These are phyloP conservation scores for Diceros bicornis DNA, from an alignment of 2,797 vertebrate species.

Conservation along the genomic window DNA sequence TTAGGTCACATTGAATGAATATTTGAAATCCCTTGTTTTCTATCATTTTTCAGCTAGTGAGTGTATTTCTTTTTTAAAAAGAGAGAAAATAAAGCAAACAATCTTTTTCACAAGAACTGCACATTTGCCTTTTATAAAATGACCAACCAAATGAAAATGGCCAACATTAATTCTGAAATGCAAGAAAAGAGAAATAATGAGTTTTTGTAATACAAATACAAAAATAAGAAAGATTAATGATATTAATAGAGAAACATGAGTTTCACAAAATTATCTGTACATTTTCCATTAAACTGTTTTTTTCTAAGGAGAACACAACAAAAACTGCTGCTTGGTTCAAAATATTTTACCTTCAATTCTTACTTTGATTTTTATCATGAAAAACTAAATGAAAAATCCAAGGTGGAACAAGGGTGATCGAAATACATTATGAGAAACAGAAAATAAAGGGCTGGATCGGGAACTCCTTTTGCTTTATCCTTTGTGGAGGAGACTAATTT, in stretches of 20 bases:
- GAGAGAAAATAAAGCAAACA: not conserved
- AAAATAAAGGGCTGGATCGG: not conserved
- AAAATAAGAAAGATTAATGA: not conserved
- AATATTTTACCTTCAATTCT: constrained; percentile 39
- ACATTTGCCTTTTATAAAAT: constrained; percentile 37
- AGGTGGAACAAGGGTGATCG: not conserved
- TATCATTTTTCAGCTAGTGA: constrained; percentile 11
- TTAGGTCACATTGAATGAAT: constrained; percentile 30
- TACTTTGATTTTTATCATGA: constrained; percentile 43
- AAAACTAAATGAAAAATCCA: not conserved
- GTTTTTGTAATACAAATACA: not conserved
- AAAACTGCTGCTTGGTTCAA: not conserved
- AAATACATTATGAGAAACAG: not conserved
- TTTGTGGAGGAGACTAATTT: not conserved
- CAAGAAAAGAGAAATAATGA: not conserved
- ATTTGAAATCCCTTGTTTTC: constrained; percentile 59
- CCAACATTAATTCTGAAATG: not conserved
- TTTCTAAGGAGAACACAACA: not conserved
- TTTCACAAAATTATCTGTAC: not conserved
- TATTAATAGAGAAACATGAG: not conserved
- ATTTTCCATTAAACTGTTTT: not conserved
- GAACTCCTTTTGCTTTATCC: not conserved
- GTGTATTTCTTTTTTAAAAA: not conserved
- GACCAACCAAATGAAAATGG: not conserved
- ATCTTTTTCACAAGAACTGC: not conserved